A percentile compares a stretch with the other conserved stretches of the same genome.
Evolutionary conservation across 2,113 vertebrate species (phyloP).

Genomic region (Dascyllus trimaculatus): DNA sequence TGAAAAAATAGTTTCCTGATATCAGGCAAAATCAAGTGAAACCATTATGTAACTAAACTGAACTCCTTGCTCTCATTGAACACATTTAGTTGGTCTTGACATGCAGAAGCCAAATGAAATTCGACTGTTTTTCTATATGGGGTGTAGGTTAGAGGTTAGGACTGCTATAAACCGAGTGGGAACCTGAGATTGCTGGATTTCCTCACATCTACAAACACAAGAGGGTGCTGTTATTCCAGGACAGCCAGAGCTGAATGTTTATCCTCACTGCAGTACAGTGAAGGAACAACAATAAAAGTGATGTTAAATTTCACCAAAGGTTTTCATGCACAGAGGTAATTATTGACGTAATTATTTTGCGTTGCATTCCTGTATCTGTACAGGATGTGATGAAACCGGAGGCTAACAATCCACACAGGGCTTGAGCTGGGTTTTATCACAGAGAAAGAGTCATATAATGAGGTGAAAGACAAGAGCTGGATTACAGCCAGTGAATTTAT

Average conservation of each 20-base stretch:
- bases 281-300: not conserved
- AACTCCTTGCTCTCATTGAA: not conserved
- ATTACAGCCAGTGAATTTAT: constrained; percentile 52
- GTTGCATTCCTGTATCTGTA: constrained; percentile 3
- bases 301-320: not conserved
- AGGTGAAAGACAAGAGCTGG: constrained; percentile 2
- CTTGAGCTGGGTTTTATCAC: constrained; percentile 41
- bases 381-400: constrained; percentile 48
- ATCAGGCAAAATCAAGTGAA: not conserved
- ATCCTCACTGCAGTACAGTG: no score
- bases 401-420: not conserved
- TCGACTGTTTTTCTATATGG: no score
- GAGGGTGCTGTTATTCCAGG: no score
- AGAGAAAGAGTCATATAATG: constrained; percentile 39
- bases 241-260: no score
- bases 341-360: no score
- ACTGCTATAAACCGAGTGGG: no score
- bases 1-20: not conserved
- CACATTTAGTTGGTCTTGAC: not conserved
- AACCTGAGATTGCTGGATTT: not conserved
- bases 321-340: not conserved
- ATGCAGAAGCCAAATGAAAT: not conserved
- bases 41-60: not conserved
- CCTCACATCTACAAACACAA: not conserved
- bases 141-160: no score